phyloP scores from a whole-genome alignment of 1,140 invertebrate genomes.

The Sitobion miscanthi region DNA sequence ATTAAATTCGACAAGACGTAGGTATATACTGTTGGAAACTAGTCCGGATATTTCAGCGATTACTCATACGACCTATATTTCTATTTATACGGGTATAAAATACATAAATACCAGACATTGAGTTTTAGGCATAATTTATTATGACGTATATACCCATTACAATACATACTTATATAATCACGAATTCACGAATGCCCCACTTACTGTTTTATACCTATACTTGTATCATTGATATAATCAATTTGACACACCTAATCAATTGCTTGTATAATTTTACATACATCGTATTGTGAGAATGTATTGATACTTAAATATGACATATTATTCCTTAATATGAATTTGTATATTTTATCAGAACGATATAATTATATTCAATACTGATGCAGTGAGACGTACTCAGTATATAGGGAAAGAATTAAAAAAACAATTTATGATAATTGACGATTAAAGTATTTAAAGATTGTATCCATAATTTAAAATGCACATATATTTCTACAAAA shows the following conservation, averaged over 20 bases:
- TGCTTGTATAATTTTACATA: background rate
- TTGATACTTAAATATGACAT: background rate
- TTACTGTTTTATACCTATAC: background rate
- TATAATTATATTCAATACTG: background rate
- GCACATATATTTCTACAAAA: background rate
- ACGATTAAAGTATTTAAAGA: background rate
- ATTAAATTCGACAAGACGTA: background rate
- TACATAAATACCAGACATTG: background rate
- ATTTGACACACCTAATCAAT: too few species aligned
- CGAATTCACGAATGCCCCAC: background rate
- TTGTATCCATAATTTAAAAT: background rate
- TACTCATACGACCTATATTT: slow-evolving; percentile 1
- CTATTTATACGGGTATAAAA: background rate
- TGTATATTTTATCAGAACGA: too few species aligned
- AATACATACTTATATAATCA: background rate
- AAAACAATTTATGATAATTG: background rate
- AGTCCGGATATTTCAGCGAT: background rate
- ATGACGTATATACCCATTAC: background rate
- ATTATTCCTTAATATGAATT: background rate
- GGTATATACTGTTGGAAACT: background rate
- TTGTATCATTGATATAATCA: too few species aligned
- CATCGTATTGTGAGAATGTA: background rate
- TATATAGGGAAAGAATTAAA: background rate
- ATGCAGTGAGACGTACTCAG: background rate
- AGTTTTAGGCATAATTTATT: background rate